Conservation (phyloP, 2,797 vertebrate genomes). For the Enteromius fasciolatus region DNA sequence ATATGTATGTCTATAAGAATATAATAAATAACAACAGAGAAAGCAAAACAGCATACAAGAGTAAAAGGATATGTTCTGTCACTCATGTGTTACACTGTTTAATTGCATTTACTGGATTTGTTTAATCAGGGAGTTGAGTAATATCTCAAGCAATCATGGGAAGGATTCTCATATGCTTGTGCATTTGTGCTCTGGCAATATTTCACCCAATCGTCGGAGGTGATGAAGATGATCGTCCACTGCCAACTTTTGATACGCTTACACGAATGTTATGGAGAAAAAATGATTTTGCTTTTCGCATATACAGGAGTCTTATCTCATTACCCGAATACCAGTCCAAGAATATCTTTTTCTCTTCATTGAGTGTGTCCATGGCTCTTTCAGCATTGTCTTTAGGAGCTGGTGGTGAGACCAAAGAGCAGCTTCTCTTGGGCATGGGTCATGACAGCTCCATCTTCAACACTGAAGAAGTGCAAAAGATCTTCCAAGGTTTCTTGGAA, state of each 20-base stretch:
- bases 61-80: neutral
- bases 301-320: too few species aligned
- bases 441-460: neutral
- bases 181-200: conserved; percentile 23
- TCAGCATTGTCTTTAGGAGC: too few species aligned
- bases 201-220: conserved; percentile 8
- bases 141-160: neutral
- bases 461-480: neutral
- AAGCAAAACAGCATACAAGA: neutral
- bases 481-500: neutral
- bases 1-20: neutral
- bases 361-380: too few species aligned
- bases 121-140: neutral
- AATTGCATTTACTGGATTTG: neutral
- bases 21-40: neutral
- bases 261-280: neutral
- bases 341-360: too few species aligned
- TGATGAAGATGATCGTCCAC: neutral
- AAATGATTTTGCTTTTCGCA: neutral
- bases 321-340: too few species aligned
- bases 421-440: neutral
- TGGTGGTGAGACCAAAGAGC: too few species aligned
- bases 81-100: neutral
- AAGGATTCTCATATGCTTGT: conserved; percentile 5
- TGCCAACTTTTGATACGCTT: neutral